phyloP scores from a whole-genome alignment of 1,140 invertebrate species.

The Anastrepha obliqua region DNA sequence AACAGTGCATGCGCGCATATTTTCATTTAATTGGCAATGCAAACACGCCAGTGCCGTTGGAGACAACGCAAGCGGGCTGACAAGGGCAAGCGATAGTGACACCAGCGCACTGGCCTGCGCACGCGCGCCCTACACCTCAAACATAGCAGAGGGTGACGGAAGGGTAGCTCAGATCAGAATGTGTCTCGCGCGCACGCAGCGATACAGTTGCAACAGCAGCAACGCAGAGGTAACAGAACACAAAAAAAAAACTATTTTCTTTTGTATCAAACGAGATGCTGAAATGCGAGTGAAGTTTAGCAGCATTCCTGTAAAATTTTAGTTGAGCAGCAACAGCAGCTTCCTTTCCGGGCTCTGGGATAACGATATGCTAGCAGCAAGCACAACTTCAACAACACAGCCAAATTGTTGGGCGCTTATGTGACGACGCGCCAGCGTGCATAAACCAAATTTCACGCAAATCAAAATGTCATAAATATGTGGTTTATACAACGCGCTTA shows the following conservation, averaged over 20 bases:
- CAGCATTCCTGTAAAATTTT: not conserved
- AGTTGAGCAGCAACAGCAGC: not conserved
- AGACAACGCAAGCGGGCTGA: not conserved
- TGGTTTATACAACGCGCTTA: slow-evolving; percentile 56
- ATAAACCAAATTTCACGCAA: slow-evolving; percentile 74
- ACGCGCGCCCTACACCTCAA: slow-evolving; percentile 20
- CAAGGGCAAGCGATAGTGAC: not conserved
- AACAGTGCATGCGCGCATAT: slow-evolving; percentile 35
- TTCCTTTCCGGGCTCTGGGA: not conserved
- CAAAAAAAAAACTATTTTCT: not conserved
- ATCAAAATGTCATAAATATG: slow-evolving; percentile 74
- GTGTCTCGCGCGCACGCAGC: slow-evolving; percentile 1
- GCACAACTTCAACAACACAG: not conserved
- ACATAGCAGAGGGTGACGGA: not conserved
- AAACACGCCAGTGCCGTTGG: not conserved
- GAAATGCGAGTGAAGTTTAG: slow-evolving; percentile 30
- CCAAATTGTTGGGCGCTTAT: slow-evolving; percentile 50
- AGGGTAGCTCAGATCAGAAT: not conserved
- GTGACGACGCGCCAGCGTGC: slow-evolving; percentile 68
- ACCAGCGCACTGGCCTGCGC: not conserved
- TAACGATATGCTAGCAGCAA: slow-evolving; percentile 28
- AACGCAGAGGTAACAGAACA: slow-evolving; percentile 10
- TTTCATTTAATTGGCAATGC: slow-evolving; percentile 33
- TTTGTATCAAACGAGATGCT: slow-evolving; percentile 44
- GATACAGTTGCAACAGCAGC: slow-evolving; percentile 5